Evolutionary conservation across 2,113 vertebrate genomes (phyloP).

Genomic region (Oxyura jamaicensis): DNA sequence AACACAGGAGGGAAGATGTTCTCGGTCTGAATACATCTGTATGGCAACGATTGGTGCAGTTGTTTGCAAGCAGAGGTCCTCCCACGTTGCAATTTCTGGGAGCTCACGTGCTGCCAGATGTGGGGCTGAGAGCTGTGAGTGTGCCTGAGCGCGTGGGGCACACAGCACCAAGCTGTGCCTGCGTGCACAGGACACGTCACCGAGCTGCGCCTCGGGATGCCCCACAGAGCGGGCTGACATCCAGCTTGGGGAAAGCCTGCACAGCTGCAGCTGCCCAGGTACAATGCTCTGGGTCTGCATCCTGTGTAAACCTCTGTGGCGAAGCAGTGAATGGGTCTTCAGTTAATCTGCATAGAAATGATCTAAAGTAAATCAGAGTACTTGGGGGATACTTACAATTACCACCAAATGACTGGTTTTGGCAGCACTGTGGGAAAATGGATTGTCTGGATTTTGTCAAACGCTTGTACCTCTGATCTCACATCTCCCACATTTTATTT

Average conservation of each 20-base stretch:
- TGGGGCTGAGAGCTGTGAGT: not conserved
- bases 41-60: not conserved
- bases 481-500: not conserved
- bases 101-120: not conserved
- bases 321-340: not conserved
- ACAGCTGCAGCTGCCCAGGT: not conserved
- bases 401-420: not conserved
- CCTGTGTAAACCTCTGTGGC: not conserved
- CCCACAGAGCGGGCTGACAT: not conserved
- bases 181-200: not conserved
- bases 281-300: not conserved
- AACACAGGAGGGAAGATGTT: not conserved
- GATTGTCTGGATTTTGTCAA: not conserved
- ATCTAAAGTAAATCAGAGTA: not conserved
- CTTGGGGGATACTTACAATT: not conserved
- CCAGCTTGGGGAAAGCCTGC: not conserved
- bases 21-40: not conserved
- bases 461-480: not conserved
- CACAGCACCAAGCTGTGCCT: not conserved
- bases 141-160: not conserved
- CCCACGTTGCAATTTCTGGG: not conserved
- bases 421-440: constrained; percentile 10
- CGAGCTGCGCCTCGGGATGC: not conserved
- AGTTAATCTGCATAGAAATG: not conserved
- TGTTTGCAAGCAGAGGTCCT: not conserved